Base-by-base conservation (phyloP, 2,797 vertebrate genomes). In the Eulemur coronatus region DNA sequence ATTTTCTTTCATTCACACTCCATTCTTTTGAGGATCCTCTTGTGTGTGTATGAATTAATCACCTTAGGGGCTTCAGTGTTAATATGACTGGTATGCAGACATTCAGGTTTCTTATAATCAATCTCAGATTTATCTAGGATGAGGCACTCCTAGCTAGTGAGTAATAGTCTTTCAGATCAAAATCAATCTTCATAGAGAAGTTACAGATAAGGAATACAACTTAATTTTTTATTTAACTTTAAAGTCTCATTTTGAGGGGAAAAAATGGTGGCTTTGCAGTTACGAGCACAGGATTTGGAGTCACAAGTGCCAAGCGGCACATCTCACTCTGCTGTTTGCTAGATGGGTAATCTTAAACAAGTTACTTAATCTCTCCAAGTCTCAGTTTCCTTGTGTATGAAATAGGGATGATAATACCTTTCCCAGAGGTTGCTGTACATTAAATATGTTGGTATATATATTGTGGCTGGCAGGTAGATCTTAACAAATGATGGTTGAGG, bases 211-310 rank as follows among this genome's bases (percentile, higher is more conserved):
- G 26, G 41, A 93, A 41, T 84, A 93, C 55, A 41, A 75, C 30
- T 82, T 92, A 72, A 79, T 72, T 93, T 67, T 88, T 82, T 78
- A 82, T 7, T 89, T 81, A 63, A 17, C 24, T 96, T 95, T 46
- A 69, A 8, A 76, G 5, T 94, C 75, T 85, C 67, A 69, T 81
- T 84, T 93, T 92, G 63, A n/a, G 63, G 43, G 24, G 17, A 24
- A 86, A 69, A 63, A 22, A 28, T 52, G 28, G 15, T 52, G 35
- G 48, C 63, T 78, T 75, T 91, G 22, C 73, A 84, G 35, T 85
- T 85, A 76, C 72, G 18, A 89, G 15, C 43, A 86, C 46, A 78
- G 52, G 20, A 91, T 88, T 95, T 88, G 35, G 61, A 89, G 43
- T 80, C 43, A 81, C 63, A 93, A 65, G 41, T 63, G 15, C n/a